phyloP scores from a whole-genome alignment of 37 sponge, comb jelly and placozoan genomes.

The Diacarnus erythraeanus region DNA sequence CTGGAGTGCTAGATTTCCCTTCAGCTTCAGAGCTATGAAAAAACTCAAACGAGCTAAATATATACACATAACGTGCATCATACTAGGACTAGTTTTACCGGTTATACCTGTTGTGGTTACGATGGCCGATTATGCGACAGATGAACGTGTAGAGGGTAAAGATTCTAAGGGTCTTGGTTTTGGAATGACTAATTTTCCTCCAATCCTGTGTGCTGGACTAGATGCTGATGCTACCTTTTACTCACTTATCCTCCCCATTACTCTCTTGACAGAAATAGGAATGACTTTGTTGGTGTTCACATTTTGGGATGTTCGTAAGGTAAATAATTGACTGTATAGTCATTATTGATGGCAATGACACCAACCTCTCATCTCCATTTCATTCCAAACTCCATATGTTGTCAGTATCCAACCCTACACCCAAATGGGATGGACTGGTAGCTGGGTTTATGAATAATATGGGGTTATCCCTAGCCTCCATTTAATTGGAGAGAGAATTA shows the following conservation, averaged over 20 bases:
- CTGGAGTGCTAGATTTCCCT: slow-evolving; percentile 26
- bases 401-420: too few species aligned
- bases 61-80: slow-evolving; percentile 23
- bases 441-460: too few species aligned
- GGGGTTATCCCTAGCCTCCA: too few species aligned
- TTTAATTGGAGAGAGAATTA: too few species aligned
- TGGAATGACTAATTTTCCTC: slow-evolving; percentile 6
- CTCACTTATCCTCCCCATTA: slow-evolving; percentile 34
- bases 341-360: background rate
- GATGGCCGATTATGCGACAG: slow-evolving; percentile 2
- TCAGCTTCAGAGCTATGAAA: slow-evolving; percentile 12
- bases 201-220: slow-evolving; percentile 18
- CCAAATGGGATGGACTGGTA: too few species aligned
- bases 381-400: background rate
- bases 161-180: background rate
- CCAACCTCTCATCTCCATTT: background rate
- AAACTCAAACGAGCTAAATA: slow-evolving; percentile 4
- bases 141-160: background rate
- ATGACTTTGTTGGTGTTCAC: slow-evolving; percentile 43
- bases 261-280: slow-evolving; percentile 11
- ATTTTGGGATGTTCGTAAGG: slow-evolving; percentile 39
- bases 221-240: slow-evolving; percentile 13
- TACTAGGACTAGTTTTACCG: slow-evolving; percentile 19
- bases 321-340: background rate
- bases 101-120: slow-evolving; percentile 5